Base-by-base conservation (phyloP, 92 coral and sea anemone species). In the Parazoanthus darwini region DNA sequence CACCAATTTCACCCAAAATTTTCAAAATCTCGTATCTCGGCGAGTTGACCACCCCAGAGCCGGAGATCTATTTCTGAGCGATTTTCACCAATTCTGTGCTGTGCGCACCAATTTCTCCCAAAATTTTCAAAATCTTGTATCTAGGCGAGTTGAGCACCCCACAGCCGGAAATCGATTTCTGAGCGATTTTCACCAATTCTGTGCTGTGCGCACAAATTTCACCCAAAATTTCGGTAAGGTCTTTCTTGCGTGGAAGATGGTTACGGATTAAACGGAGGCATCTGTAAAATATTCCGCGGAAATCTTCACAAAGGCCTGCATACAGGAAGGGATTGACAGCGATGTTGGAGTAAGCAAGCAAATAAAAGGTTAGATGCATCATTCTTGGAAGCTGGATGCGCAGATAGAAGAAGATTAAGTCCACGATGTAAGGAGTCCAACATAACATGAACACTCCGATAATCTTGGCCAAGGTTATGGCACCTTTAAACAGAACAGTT, bases 261-360 rank as follows among this genome's bases (percentile, higher is more conserved):
- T 29, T 43, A 16, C 87, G 67, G 20, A 71, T 4, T 26, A 20
- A 0, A 16, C 51, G 78, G 25, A 90, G 84, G 43, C 88, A 89
- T 73, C 86, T 77, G 33, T 88, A 63, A 56, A 90, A 93, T n/a
- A 89, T 92, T 58, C 78, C 82, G 2, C 95, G 92, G 80, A 95
- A 95, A 81, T 95, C 98, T 51, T 90, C 94, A 80, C 98, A 93
- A 23, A 95, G 91, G 4, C 98, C 92, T 9, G 96, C 98, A 59
- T 95, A 95, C 65, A 95, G 86, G 56, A 95, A 91, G 0, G 98
- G 98, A 68, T 93, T 95, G 14, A 95, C 92, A 7, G 96, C 91
- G 3, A 94, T 86, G 89, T 92, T 95, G 23, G 92, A 83, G 73
- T 95, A 95, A 48, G 89, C 89, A 6, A 93, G 91, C 8, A 93